These are phyloP conservation scores for Eudorcas thomsonii DNA, from an alignment of 2,113 vertebrate species.

Conservation along the genomic window DNA sequence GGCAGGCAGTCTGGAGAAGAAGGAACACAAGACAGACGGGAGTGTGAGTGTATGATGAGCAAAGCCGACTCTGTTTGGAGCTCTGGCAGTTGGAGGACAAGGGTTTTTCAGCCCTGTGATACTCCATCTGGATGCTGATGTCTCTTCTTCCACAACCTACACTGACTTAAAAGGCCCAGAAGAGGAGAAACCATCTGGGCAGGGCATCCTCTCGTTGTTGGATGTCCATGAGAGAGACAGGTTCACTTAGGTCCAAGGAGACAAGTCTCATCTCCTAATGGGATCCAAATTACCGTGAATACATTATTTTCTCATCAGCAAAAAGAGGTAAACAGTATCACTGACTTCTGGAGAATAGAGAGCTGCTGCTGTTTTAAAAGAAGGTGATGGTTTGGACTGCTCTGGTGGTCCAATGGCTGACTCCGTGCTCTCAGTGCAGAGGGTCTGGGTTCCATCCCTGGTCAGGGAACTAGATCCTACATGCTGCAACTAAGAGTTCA, in stretches of 20 bases:
- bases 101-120: background rate
- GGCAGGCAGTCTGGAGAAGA: background rate
- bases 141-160: background rate
- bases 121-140: fast-evolving
- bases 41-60: fast-evolving
- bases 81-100: background rate
- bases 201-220: background rate
- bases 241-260: background rate
- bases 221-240: background rate
- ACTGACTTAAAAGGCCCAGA: background rate
- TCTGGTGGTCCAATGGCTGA: background rate
- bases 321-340: background rate
- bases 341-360: background rate
- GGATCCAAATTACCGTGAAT: background rate
- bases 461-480: background rate
- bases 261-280: background rate
- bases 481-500: background rate
- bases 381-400: background rate
- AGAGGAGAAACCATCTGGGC: background rate
- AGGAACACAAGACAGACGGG: background rate
- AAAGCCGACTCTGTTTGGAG: fast-evolving
- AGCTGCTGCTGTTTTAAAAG: background rate
- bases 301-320: background rate
- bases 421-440: background rate
- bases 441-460: background rate